Percentiles rank a stretch among this genome's conserved stretches.
These are phyloP conservation scores for Halcyon smyrnensis DNA, from an alignment of 2,797 vertebrate species.

Conservation along the genomic window DNA sequence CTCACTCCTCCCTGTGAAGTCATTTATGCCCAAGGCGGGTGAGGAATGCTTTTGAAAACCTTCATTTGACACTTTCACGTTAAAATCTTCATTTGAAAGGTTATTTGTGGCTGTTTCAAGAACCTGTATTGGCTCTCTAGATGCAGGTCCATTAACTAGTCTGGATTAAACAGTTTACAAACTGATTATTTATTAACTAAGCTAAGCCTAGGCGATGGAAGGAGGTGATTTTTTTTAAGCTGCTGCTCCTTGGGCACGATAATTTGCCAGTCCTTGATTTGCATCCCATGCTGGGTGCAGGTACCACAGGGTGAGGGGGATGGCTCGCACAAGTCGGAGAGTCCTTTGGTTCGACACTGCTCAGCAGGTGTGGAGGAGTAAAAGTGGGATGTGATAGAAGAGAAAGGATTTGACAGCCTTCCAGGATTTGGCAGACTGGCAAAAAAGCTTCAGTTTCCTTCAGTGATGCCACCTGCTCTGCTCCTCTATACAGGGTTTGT, in stretches of 20 bases:
- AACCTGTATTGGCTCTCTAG: not conserved
- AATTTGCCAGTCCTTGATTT: not conserved
- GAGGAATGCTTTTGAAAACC: constrained; percentile 37
- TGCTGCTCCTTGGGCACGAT: not conserved
- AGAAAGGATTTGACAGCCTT: not conserved
- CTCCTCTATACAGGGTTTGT: not conserved
- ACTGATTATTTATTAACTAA: constrained; percentile 1
- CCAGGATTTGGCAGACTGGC: not conserved
- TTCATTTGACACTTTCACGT: constrained; percentile 9
- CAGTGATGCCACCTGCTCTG: fast-evolving
- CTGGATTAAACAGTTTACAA: constrained; percentile 30
- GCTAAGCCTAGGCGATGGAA: not conserved
- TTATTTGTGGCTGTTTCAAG: not conserved
- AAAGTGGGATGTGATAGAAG: not conserved
- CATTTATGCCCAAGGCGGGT: not conserved
- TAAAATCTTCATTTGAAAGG: constrained; percentile 24
- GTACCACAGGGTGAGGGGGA: fast-evolving
- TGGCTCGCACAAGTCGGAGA: fast-evolving
- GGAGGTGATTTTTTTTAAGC: not conserved
- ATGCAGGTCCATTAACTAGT: not conserved
- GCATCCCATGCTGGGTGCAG: fast-evolving
- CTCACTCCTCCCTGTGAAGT: constrained; percentile 39
- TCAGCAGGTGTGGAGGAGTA: not conserved
- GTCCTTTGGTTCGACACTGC: not conserved
- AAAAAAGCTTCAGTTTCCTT: not conserved